Evolutionary conservation across 2,888 invertebrate genomes (phyloP), one percentile per base, ranked within the genome.

Genomic region (Myopa testacea): DNA sequence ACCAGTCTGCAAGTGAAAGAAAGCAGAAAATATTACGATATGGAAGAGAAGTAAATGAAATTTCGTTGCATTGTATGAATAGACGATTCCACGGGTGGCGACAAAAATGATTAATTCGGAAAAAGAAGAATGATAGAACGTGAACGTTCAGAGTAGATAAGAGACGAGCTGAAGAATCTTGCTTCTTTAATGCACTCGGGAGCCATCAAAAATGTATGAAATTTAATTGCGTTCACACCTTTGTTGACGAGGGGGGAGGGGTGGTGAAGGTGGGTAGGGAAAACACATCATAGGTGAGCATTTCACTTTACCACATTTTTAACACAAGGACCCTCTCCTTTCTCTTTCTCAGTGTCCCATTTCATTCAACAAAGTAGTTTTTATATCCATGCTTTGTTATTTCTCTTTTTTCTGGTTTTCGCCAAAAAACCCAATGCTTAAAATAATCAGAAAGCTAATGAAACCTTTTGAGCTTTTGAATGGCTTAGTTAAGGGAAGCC

Each of bases 1-100:
- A 79, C 90, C 87, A 73, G 89, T 89, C 89, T 89, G 84, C 3
- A 83, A 82, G 62, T 7, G 60, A 77, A 75, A 60, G 72, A 73
- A 78, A 60, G 8, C 65, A 38, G 38, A 65, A 38, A 38, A 65
- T 14, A 38, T 14, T 37, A 38, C 10, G 37, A 14, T 26, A 65
- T 38, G 65, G 14, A 65, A 58, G 38, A n/a, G 37, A 55, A 71
- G 67, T 60, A 78, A 80, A 80, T 78, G 77, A 81, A 78, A 78
- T 80, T 73, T 45, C 50, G 19, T 6, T 68, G 40, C 45, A 75
- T 68, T 37, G n/a, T n/a, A n/a, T 65, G 65, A 10, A 38, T 8
- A 10, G 62, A 34, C 62, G 38, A 8, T 67, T 65, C 2, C 16
- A 74, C 52, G n/a, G 12, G n/a, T 60, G 16, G 60, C 38, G 0